A percentile compares a stretch with the other conserved stretches of the same genome.
Conservation (phyloP, 2,797 vertebrate species). For the Leptatherina wallacei region DNA sequence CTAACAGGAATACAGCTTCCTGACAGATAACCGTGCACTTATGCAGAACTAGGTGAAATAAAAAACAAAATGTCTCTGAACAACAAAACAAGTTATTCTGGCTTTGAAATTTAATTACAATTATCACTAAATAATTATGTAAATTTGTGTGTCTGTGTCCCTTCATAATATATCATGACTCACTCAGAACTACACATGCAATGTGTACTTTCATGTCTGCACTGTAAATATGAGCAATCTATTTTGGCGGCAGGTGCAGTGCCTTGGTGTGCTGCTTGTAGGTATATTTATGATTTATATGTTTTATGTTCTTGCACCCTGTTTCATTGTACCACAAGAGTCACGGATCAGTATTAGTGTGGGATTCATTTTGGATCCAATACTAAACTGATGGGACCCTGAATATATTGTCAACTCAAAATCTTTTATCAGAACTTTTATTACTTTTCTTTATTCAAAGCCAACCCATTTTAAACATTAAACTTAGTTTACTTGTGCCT, state of each 20-base stretch:
- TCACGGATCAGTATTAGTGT: slow-evolving; percentile 1
- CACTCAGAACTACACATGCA: background rate
- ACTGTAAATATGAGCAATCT: slow-evolving; percentile 7
- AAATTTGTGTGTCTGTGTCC: background rate
- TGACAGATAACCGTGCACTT: slow-evolving; percentile 3
- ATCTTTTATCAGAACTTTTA: background rate
- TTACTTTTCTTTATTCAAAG: background rate
- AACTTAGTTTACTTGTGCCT: background rate
- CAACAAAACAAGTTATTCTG: background rate
- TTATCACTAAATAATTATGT: no score
- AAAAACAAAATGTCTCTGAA: background rate
- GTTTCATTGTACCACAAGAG: slow-evolving; percentile 5
- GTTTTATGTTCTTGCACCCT: slow-evolving; percentile 14
- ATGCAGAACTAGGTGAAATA: background rate
- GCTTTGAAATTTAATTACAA: background rate
- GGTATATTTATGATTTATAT: slow-evolving; percentile 26
- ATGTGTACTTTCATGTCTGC: slow-evolving; percentile 6
- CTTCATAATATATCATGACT: background rate
- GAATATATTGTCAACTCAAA: background rate
- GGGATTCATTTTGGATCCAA: slow-evolving; percentile 1
- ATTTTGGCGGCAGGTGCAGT: slow-evolving; percentile 10
- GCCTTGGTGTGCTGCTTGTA: slow-evolving; percentile 1
- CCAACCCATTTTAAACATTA: background rate
- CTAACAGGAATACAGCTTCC: background rate
- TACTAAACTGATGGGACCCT: slow-evolving; percentile 3